phyloP scores from a whole-genome alignment of 2,888 invertebrate species.

The Pemphredon lugubris region DNA sequence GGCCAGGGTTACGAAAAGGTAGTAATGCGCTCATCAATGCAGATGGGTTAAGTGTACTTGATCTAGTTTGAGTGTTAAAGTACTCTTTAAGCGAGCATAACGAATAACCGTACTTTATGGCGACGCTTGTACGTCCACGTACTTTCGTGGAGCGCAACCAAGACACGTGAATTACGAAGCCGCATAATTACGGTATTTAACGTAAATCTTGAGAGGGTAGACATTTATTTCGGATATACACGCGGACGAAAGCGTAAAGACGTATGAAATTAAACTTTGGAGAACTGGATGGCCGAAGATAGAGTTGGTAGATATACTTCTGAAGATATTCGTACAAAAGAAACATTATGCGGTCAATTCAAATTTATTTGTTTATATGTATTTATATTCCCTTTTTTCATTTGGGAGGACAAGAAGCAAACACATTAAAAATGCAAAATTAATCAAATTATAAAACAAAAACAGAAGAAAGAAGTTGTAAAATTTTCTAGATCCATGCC shows the following conservation, averaged over 20 bases:
- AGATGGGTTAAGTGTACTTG: constrained; percentile 56
- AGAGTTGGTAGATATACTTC: too few species aligned
- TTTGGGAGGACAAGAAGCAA: neutral
- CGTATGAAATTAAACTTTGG: too few species aligned
- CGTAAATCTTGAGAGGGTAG: too few species aligned
- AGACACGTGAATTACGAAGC: neutral
- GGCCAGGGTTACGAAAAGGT: constrained; percentile 56
- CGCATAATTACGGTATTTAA: too few species aligned
- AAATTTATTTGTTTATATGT: neutral
- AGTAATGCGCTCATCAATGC: constrained; percentile 52
- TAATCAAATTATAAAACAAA: too few species aligned
- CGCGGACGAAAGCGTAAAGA: too few species aligned
- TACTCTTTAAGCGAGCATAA: constrained; percentile 40
- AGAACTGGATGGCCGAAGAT: too few species aligned
- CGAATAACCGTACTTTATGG: constrained; percentile 23
- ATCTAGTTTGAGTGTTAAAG: constrained; percentile 45
- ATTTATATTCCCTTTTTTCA: neutral
- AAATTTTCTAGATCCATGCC: too few species aligned
- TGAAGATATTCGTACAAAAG: neutral
- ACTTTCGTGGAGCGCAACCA: neutral
- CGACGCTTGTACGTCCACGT: constrained; percentile 11
- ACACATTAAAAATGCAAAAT: neutral
- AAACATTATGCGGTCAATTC: neutral
- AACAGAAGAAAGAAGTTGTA: too few species aligned
- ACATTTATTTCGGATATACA: too few species aligned